Evolutionary conservation across 2,113 vertebrate genomes (phyloP).

Genomic region (Catharus bicknelli): DNA sequence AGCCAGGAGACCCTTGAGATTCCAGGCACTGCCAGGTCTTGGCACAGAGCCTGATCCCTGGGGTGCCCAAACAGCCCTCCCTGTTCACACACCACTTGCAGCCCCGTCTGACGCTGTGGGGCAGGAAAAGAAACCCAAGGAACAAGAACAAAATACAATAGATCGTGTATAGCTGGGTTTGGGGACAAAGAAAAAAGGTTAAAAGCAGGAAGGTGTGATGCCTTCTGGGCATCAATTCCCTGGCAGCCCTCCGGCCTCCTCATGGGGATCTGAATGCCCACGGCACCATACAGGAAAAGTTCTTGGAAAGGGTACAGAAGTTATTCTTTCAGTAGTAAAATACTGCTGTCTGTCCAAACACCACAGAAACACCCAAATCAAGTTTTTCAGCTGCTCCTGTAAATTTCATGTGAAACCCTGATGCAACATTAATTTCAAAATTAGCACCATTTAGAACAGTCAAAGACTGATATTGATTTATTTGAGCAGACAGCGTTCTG

Average conservation of each 20-base stretch:
- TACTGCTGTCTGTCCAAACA: background rate
- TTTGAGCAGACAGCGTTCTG: background rate
- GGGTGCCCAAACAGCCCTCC: background rate
- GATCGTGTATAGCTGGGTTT: background rate
- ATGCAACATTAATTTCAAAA: background rate
- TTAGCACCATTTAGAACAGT: background rate
- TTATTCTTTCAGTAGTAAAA: background rate
- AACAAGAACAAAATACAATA: background rate
- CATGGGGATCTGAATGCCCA: background rate
- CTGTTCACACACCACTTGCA: rapidly evolving
- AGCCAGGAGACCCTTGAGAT: rapidly evolving
- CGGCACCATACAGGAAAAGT: background rate
- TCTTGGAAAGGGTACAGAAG: background rate
- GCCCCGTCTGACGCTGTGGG: rapidly evolving
- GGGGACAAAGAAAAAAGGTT: background rate
- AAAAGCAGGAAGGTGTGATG: background rate
- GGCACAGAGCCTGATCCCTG: rapidly evolving
- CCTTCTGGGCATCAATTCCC: background rate
- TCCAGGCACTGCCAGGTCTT: background rate
- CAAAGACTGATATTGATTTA: background rate
- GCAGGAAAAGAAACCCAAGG: background rate
- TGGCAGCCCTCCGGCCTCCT: background rate
- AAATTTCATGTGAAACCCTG: background rate
- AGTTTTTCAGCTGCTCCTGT: background rate
- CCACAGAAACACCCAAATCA: background rate